Evolutionary conservation across 2,113 vertebrate genomes (phyloP), one percentile per base, ranked within the genome.

Genomic region (Poecile atricapillus): DNA sequence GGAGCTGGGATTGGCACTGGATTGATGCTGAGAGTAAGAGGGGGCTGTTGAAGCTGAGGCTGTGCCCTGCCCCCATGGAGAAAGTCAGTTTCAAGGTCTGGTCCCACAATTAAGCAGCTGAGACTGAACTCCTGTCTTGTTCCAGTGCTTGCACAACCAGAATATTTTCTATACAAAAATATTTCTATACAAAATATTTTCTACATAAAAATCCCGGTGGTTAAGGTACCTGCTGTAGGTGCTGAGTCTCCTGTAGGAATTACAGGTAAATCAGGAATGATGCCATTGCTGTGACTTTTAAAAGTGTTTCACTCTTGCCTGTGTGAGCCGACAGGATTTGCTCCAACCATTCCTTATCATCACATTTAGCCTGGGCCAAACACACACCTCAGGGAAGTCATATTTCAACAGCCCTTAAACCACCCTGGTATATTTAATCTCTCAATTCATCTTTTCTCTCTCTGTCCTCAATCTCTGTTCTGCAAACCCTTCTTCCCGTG

Each of bases 391-490:
- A 0, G 20, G 71, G 47, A 83, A 63, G 49, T 90, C 24, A 2
- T 67, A 65, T 93, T 97, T 98, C 90, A 92, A n/a, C 70, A 92
- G 78, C 73, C 33, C 58, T 89, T 67, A 62, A 75, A 92, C 76
- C 82, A 78, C 44, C 71, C 25, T 21, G 78, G 49, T 91, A 41
- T 31, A 49, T 94, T 97, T 84, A 95, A 96, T 81, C 35, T 82
- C 79, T 94, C 87, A 60, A 53, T 94, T 96, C 39, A 79, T 96
- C 91, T 97, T 91, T 92, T 83, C 83, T 96, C 84, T 95, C 58
- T 50, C 31, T 78, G 9, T 94, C 89, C 59, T 60, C 62, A 35
- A 11, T 50, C 20, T 95, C 82, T 68, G 50, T 59, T 83, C 62
- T 5, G 7, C 68, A 73, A 75, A 80, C 17, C 21, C 30, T 80